Conservation (phyloP, 2,888 invertebrate genomes). For the Tromatobia lineatoria region DNA sequence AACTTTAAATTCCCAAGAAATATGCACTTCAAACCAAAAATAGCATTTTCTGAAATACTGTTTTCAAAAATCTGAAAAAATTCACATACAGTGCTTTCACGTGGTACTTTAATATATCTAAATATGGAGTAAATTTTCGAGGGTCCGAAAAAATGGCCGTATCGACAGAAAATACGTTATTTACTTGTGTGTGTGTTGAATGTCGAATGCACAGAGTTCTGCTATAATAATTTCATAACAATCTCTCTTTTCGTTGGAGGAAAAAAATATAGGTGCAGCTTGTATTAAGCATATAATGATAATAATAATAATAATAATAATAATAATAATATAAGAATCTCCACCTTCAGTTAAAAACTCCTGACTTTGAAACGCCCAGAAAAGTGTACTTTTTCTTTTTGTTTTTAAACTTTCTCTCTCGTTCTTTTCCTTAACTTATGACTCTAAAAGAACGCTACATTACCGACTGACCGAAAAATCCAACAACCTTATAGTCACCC, state of each 20-base stretch:
- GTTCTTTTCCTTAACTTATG: conserved; percentile 36
- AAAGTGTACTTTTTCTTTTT: conserved; percentile 30
- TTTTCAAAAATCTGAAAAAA: no score
- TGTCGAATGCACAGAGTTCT: neutral
- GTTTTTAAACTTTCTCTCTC: conserved; percentile 15
- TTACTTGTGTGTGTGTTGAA: no score
- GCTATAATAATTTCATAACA: conserved; percentile 29
- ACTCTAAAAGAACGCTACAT: conserved; percentile 58
- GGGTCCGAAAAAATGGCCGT: no score
- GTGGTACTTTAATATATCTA: no score
- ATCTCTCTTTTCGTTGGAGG: neutral
- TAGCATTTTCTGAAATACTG: no score
- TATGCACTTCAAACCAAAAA: no score
- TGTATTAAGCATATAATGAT: conserved; percentile 6
- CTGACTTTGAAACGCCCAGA: conserved; percentile 55
- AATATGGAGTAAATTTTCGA: no score
- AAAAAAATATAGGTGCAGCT: neutral
- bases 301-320: conserved; percentile 16
- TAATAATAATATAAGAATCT: conserved; percentile 12
- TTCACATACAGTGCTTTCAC: no score
- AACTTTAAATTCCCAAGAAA: no score
- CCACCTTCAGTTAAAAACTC: conserved; percentile 55
- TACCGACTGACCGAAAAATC: conserved; percentile 64
- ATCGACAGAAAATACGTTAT: no score
- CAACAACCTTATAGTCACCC: conserved; percentile 50